These are phyloP conservation scores for Prietella phreatophila DNA, from an alignment of 2,113 vertebrate genomes.

Conservation along the genomic window DNA sequence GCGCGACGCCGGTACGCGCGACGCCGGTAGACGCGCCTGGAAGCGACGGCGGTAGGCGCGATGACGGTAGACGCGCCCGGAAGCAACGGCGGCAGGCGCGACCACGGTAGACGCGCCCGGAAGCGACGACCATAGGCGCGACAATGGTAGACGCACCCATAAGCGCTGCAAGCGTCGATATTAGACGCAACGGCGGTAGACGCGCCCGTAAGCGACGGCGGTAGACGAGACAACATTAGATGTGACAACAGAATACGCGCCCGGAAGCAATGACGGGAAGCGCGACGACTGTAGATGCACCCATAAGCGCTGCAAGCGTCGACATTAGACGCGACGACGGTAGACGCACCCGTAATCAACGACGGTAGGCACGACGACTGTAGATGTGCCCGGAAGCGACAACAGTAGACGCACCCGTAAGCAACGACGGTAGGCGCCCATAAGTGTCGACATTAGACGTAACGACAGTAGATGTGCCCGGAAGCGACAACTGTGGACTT, in stretches of 20 bases:
- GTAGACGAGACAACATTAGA: too few relatives aligned
- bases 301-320: too few relatives aligned
- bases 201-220: not conserved
- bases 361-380: accelerated
- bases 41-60: not conserved
- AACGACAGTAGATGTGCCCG: not conserved
- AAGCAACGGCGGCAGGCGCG: too few relatives aligned
- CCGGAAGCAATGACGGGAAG: not conserved
- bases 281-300: not conserved
- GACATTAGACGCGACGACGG: not conserved
- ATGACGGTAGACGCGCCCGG: too few relatives aligned
- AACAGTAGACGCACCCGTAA: too few relatives aligned
- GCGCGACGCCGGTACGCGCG: too few relatives aligned
- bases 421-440: not conserved
- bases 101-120: not conserved
- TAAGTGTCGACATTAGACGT: not conserved
- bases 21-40: not conserved
- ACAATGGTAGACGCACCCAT: too few relatives aligned
- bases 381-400: not conserved
- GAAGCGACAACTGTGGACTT: too few relatives aligned
- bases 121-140: not conserved
- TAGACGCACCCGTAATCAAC: not conserved
- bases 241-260: too few relatives aligned
- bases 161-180: too few relatives aligned
- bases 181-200: too few relatives aligned